Conservation (phyloP, 2,797 vertebrate genomes). For the Sitta carolinensis region DNA sequence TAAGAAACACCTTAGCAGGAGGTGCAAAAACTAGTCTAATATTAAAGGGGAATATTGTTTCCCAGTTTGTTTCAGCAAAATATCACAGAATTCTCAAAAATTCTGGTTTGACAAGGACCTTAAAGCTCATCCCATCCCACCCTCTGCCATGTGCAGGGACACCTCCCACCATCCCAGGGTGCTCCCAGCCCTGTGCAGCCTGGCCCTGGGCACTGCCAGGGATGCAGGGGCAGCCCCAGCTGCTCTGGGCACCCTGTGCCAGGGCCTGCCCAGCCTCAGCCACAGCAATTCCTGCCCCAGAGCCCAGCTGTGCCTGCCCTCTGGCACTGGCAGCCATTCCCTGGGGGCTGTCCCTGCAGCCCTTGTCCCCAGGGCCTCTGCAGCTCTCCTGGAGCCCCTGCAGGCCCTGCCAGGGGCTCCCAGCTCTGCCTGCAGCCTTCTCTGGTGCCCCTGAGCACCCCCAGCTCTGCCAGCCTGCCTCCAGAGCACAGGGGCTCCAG, state of each 20-base stretch:
- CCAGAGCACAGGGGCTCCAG: too few relatives aligned
- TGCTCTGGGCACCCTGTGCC: neutral
- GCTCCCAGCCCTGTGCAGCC: fast-evolving
- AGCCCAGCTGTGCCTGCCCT: neutral
- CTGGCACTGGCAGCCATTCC: neutral
- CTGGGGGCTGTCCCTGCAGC: neutral
- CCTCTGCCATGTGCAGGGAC: neutral
- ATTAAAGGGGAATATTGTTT: neutral
- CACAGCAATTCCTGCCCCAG: too few relatives aligned
- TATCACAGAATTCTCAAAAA: neutral
- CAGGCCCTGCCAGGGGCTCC: too few relatives aligned
- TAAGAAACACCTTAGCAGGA: neutral
- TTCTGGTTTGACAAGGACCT: neutral
- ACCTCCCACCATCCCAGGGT: fast-evolving
- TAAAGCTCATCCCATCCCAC: neutral
- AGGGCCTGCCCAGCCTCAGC: too few relatives aligned
- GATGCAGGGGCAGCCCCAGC: neutral
- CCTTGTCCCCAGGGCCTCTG: neutral
- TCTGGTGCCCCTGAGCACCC: neutral
- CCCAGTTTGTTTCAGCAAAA: neutral
- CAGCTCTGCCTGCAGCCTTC: neutral
- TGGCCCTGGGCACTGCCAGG: fast-evolving
- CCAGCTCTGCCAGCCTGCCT: too few relatives aligned
- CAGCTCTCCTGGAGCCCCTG: neutral
- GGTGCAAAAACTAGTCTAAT: neutral